Conservation (phyloP, 2,113 vertebrate species). For the Picathartes gymnocephalus region DNA sequence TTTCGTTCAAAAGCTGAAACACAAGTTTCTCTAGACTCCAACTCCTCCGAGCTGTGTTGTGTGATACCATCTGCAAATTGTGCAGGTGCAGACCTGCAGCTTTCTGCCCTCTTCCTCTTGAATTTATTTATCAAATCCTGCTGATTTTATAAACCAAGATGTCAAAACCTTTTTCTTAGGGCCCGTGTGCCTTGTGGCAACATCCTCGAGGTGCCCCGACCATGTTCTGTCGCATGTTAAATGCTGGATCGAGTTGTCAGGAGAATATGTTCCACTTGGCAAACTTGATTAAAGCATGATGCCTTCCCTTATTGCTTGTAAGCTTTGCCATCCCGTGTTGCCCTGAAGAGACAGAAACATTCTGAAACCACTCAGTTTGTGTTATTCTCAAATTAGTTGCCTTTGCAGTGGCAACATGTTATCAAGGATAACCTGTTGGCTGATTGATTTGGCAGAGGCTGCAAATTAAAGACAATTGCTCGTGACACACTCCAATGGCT, state of each 20-base stretch:
- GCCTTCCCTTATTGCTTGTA: background rate
- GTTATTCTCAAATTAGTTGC: slow-evolving; percentile 44
- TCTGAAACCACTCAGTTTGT: slow-evolving; percentile 47
- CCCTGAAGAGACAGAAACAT: slow-evolving; percentile 34
- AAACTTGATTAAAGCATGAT: slow-evolving; percentile 9
- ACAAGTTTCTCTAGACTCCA: background rate
- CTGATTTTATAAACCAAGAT: background rate
- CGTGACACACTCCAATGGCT: slow-evolving; percentile 37
- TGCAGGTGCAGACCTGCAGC: background rate
- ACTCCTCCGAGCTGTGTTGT: background rate
- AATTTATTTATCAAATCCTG: background rate
- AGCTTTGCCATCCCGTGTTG: slow-evolving; percentile 8
- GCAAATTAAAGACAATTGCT: slow-evolving; percentile 58
- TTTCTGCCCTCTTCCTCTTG: background rate
- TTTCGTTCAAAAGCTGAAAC: background rate
- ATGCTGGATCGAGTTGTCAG: background rate
- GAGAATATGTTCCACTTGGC: slow-evolving; percentile 38
- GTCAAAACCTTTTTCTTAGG: background rate
- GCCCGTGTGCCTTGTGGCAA: background rate
- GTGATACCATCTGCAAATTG: background rate
- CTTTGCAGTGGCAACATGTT: slow-evolving; percentile 18
- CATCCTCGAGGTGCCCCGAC: background rate
- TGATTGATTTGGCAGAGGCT: slow-evolving; percentile 32
- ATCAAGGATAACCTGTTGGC: slow-evolving; percentile 38
- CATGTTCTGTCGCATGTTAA: background rate